Percentiles rank a stretch among this genome's conserved stretches.
Evolutionary conservation across 2,797 vertebrate species (phyloP).

Genomic region (Sebastiscus tertius): DNA sequence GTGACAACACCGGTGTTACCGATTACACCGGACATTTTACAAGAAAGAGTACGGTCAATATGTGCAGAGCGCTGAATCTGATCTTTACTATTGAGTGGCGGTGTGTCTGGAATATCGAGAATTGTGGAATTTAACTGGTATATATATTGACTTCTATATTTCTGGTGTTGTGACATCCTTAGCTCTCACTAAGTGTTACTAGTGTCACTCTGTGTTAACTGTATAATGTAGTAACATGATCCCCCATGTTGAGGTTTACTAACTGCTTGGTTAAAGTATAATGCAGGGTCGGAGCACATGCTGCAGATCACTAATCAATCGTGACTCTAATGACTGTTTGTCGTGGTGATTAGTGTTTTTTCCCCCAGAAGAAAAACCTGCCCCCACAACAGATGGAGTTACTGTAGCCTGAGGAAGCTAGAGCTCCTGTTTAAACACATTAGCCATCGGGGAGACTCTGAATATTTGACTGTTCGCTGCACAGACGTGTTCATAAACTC

Average conservation of each 20-base stretch:
- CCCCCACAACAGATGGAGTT: conserved; percentile 65
- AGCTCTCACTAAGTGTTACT: not conserved
- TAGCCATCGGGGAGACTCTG: conserved; percentile 58
- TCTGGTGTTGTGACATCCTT: no score
- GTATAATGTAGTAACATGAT: not conserved
- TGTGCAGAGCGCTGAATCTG: no score
- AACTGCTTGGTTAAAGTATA: conserved; percentile 12
- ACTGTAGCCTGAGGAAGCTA: conserved; percentile 29
- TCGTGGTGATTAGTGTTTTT: conserved; percentile 52
- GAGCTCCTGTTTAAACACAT: conserved; percentile 79
- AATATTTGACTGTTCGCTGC: conserved; percentile 65
- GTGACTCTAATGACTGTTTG: conserved; percentile 53
- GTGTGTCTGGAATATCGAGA: no score
- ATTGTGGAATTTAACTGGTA: no score
- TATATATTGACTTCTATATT: no score
- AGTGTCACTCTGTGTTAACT: not conserved
- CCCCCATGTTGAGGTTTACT: not conserved
- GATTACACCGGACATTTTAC: no score
- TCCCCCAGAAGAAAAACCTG: conserved; percentile 23
- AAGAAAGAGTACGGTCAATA: no score
- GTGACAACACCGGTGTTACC: no score
- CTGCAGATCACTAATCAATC: conserved; percentile 52
- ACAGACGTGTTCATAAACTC: conserved; percentile 66
- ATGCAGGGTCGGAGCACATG: not conserved
- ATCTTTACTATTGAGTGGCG: no score